Evolutionary conservation across 2,888 invertebrate species (phyloP), one percentile per base, ranked within the genome.

Genomic region (Nymphalis polychloros): DNA sequence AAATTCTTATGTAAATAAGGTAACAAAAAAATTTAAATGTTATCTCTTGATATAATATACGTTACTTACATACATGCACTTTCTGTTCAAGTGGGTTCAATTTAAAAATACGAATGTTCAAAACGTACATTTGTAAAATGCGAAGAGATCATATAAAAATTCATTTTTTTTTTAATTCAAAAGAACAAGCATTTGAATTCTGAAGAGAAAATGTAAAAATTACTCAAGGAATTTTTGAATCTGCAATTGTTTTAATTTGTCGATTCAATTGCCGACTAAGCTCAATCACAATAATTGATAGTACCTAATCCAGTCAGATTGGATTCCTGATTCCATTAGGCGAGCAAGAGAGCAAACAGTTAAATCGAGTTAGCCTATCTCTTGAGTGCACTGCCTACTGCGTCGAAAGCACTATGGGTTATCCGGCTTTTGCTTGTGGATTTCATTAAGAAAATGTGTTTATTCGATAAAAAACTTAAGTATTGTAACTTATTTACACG

Each of bases 281-380:
- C 77, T 77, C 81, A 81, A 84, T 84, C 80, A 79, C 76, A 77
- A 77, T 82, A 80, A 82, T 81, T 83, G 82, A 83, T 81, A 79
- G 80, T 75, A 72, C 73, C 73, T 82, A 79, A 80, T 80, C 82
- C 81, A 74, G 76, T 75, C 76, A 83, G 84, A 86, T 86, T 85
- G 84, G 80, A 83, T 83, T 80, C 76, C 81, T 82, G 80, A 78
- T 81, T 80, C 81, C 77, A 79, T 79, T 79, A 80, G 77, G 76
- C 78, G 74, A 81, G 79, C 79, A 77, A 77, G 79, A 76, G 74
- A 71, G 76, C 75, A 75, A 77, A 77, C 74, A 73, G 74, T 76
- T 72, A 80, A 68, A 70, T 67, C 62, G 67, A 69, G 71, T 71
- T 67, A 67, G 64, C 53, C 71, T 64, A 71, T 73, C 68, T 73